phyloP scores from a whole-genome alignment of 1,140 invertebrate genomes.

The Eriosoma lanigerum region DNA sequence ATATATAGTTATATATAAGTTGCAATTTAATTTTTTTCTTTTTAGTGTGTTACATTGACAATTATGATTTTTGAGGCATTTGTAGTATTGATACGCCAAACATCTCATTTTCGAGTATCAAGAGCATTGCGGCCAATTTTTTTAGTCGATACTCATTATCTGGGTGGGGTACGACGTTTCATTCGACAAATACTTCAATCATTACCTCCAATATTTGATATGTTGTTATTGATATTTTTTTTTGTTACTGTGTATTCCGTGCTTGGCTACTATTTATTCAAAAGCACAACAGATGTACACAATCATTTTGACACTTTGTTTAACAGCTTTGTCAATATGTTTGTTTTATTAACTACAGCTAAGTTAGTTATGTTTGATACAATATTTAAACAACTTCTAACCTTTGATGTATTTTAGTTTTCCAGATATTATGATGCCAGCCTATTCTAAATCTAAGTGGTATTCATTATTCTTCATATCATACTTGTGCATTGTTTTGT shows the following conservation, averaged over 20 bases:
- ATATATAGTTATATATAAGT: constrained; percentile 14
- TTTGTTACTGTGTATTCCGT: constrained; percentile 84
- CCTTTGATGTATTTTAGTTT: constrained; percentile 64
- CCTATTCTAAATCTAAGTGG: constrained; percentile 77
- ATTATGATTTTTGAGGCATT: constrained; percentile 86
- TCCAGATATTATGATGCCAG: constrained; percentile 92
- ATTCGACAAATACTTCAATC: constrained; percentile 80
- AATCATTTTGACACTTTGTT: constrained; percentile 69
- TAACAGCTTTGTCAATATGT: constrained; percentile 85
- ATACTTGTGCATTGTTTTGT: constrained; percentile 81
- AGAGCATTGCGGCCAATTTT: constrained; percentile 86
- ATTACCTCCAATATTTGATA: constrained; percentile 84
- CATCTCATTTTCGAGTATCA: constrained; percentile 84
- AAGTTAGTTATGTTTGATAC: constrained; percentile 70
- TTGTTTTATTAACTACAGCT: constrained; percentile 86
- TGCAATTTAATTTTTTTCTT: constrained; percentile 53
- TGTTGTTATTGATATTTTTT: constrained; percentile 82
- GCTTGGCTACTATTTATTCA: constrained; percentile 81
- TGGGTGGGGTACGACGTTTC: constrained; percentile 72
- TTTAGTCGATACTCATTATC: constrained; percentile 82
- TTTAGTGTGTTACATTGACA: constrained; percentile 72
- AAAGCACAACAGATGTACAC: constrained; percentile 72
- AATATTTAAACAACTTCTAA: neutral
- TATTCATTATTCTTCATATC: constrained; percentile 85
- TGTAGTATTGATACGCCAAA: constrained; percentile 77